A percentile compares a stretch with the other conserved stretches of the same genome.
phyloP scores from a whole-genome alignment of 2,888 invertebrate species.

The Leptopterna dolabrata region DNA sequence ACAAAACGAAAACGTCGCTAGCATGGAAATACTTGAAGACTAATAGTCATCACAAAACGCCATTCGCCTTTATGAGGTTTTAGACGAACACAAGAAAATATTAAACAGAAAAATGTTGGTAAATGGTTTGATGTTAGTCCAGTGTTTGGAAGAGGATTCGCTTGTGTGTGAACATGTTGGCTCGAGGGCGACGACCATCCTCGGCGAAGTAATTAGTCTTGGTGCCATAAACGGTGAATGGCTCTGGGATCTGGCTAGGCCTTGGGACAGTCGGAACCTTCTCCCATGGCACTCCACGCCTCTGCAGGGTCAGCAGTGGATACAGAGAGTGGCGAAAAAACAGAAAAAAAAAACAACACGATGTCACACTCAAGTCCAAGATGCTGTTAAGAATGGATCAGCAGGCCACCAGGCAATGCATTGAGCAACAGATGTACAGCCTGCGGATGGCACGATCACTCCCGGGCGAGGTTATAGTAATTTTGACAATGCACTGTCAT shows the following conservation, averaged over 20 bases:
- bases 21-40: not conserved
- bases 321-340: constrained; percentile 63
- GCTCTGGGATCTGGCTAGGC: constrained; percentile 85
- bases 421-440: not conserved
- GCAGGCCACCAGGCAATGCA: not conserved
- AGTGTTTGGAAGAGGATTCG: constrained; percentile 64
- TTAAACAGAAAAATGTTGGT: not conserved
- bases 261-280: constrained; percentile 88
- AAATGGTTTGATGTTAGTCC: constrained; percentile 1
- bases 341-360: constrained; percentile 35
- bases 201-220: constrained; percentile 63
- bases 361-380: constrained; percentile 35
- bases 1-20: not conserved
- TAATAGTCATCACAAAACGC: not conserved
- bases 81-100: not conserved
- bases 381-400: not conserved
- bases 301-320: constrained; percentile 69
- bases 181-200: constrained; percentile 58
- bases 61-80: not conserved
- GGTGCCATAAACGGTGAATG: constrained; percentile 83
- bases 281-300: constrained; percentile 84
- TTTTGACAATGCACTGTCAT: not conserved
- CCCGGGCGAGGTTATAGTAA: not conserved
- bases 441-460: not conserved
- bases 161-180: constrained; percentile 69